Base-by-base conservation (phyloP, 64 coral and sea anemone species). In the Anthopleura sola region DNA sequence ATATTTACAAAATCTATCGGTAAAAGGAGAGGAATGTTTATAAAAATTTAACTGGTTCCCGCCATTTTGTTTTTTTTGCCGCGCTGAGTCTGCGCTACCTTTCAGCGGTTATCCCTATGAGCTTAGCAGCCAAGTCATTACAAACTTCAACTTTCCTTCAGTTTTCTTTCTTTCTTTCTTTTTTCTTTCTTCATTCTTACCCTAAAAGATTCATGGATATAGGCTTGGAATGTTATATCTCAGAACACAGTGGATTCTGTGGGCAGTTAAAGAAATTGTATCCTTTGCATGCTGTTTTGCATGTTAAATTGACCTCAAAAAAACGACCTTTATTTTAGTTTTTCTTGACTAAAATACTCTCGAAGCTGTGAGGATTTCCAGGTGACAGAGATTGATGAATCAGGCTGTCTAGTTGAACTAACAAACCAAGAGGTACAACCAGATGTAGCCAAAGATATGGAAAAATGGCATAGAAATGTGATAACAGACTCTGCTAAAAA, bases 211-310 rank as follows among this genome's bases (percentile, higher is more conserved):
- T 23, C 13, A 87, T 83, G 18, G 54, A 66, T 60, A 91, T 96
- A 54, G 94, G 94, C 6, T 75, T 92, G 21, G 83, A 92, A 6
- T 96, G 90, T 47, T 92, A 84, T 86, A 58, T 92, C 53, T 89
- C 53, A 11, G 75, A 83, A n/a, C 80, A 62, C 55, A 50, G 69
- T 71, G 94, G 90, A 44, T 96, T 96, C 33, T 37, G 34, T 66
- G 94, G 94, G 20, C 69, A 87, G 75, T 66, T 96, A 78, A 96
- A 96, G 44, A 86, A 90, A 62, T 80, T 47, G 90, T 96, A 96
- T 96, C 94, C 87, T 96, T 85, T 19, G 11, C 17, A 24, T 24
- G 51, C 55, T 15, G 13, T 9, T 48, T 36, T 44, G 40, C 40
- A 44, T 2, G 40, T 8, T 44, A 44, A 3, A 6, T 53, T 15